Evolutionary conservation across 1,140 invertebrate species (phyloP), one percentile per base, ranked within the genome.

Genomic region (Phenacoccus solenopsis): DNA sequence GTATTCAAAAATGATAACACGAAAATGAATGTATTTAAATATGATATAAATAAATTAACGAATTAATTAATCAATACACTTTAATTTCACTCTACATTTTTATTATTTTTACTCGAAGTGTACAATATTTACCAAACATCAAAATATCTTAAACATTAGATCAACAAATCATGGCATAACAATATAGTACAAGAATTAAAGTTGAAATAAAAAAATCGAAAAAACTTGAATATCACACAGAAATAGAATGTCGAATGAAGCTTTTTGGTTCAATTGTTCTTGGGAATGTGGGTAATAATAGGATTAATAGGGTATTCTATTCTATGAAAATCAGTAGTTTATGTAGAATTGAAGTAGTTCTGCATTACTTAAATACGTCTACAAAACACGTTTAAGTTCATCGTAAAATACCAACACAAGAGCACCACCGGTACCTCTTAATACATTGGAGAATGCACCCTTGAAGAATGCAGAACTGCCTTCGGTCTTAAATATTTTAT

Each of bases 401-500:
- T 90, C 88, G 75, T 90, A 90, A 72, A 90, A 80, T 73, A 90
- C 88, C 35, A 90, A 82, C 70, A 90, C 88, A 28, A 90, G 82
- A 71, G 89, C 89, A 76, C 88, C 88, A 78, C 89, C 89, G 70
- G 88, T 89, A 78, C 89, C 89, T 79, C 89, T 83, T 70, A 90
- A 83, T 57, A 90, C 82, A 77, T 91, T 91, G 67, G 88, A 89
- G 81, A 90, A 88, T 13, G 88, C 88, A 67, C 89, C 89, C 80
- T 90, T 90, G 85, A 90, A 90, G 85, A 90, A 90, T 69, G 88
- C 88, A 49, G 69, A 77, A 1, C 76, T 71, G 76, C 89, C 89
- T 78, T 90, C 89, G 21, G 79, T 73, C 73, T 82, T 84, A 73
- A 79, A 80, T 74, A 90, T 88, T 68, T 86, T 89, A 10, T 72